Base-by-base conservation (phyloP, 2,888 invertebrate genomes). In the Exephanes ischioxanthus region DNA sequence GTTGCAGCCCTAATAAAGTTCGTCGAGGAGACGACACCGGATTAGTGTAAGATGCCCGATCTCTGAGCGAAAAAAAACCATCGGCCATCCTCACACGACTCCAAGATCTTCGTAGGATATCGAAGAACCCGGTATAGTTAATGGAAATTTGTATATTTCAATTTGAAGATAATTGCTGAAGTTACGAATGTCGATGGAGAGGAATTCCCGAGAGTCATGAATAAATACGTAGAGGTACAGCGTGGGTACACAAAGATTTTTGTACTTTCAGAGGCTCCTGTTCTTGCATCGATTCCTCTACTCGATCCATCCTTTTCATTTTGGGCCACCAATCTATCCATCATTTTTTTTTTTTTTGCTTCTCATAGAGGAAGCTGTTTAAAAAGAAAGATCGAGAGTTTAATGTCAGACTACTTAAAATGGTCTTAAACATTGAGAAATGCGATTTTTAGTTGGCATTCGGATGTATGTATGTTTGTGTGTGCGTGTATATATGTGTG, bases 91-190 rank as follows among this genome's bases (percentile, higher is more conserved):
- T 14, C 14, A n/a, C 19, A 4, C n/a, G 11, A 11, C 14, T 67
- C 3, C 30, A 70, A 70, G 48, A 70, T 70, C 70, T 37, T 61
- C 33, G 19, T 19, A 14, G 14, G n/a, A 33, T 33, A 30, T 61
- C 33, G 9, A 48, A 70, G 48, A 9, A 33, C 53, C 58, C 33
- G 78, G 70, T 48, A 71, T 61, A 79, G 70, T 61, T 33, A 61
- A 58, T 70, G 68, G 48, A 33, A 70, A 79, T 9, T 26, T 33
- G 45, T 79, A 70, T 48, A 51, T 70, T 70, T 61, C 45, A 14
- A 45, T 61, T 70, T 16, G 51, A 61, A 33, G 33, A 61, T 4
- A 2, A 26, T 14, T 22, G 2, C 9, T 51, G 14, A 30, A 48
- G 22, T 22, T 30, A 48, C n/a, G 2, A n/a, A 33, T 11, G 41